These are phyloP conservation scores for Percopsis omiscomaycus DNA, from an alignment of 2,797 vertebrate genomes.

Conservation along the genomic window DNA sequence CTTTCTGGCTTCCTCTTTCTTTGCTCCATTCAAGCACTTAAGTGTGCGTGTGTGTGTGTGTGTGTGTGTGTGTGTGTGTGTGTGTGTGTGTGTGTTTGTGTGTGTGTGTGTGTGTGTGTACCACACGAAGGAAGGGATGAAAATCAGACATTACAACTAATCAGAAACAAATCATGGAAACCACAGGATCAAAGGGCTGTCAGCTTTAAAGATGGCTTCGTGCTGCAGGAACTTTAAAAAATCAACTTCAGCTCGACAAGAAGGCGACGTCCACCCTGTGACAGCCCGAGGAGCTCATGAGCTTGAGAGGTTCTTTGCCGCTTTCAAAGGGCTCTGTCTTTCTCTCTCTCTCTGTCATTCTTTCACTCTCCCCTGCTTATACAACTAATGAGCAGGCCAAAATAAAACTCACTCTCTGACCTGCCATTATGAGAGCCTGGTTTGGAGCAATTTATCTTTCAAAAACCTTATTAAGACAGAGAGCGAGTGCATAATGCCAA, in stretches of 20 bases:
- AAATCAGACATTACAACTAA: slow-evolving; percentile 59
- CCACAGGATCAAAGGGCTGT: slow-evolving; percentile 65
- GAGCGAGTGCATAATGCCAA: slow-evolving; percentile 32
- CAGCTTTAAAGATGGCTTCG: slow-evolving; percentile 51
- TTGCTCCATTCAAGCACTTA: slow-evolving; percentile 23
- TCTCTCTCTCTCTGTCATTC: slow-evolving; percentile 14
- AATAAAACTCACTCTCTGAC: slow-evolving; percentile 65
- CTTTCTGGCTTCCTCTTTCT: slow-evolving; percentile 33
- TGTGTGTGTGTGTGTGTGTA: slow-evolving; percentile 1
- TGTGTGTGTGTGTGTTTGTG: slow-evolving; percentile 8
- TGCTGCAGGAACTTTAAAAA: slow-evolving; percentile 47
- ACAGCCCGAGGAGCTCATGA: slow-evolving; percentile 41
- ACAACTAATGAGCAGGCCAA: slow-evolving; percentile 56
- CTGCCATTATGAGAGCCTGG: slow-evolving; percentile 45
- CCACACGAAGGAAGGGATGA: slow-evolving; percentile 52
- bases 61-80: background rate
- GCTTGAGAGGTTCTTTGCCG: slow-evolving; percentile 31
- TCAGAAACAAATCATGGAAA: slow-evolving; percentile 65
- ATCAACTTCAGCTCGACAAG: slow-evolving; percentile 45
- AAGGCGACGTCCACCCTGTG: slow-evolving; percentile 47
- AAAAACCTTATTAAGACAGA: slow-evolving; percentile 63
- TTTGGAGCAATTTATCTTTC: slow-evolving; percentile 61
- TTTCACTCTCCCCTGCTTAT: slow-evolving; percentile 7
- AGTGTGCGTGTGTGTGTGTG: slow-evolving; percentile 3
- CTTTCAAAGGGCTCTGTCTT: slow-evolving; percentile 40